These are phyloP conservation scores for Netelia melanura DNA, from an alignment of 2,888 invertebrate species.

Conservation along the genomic window DNA sequence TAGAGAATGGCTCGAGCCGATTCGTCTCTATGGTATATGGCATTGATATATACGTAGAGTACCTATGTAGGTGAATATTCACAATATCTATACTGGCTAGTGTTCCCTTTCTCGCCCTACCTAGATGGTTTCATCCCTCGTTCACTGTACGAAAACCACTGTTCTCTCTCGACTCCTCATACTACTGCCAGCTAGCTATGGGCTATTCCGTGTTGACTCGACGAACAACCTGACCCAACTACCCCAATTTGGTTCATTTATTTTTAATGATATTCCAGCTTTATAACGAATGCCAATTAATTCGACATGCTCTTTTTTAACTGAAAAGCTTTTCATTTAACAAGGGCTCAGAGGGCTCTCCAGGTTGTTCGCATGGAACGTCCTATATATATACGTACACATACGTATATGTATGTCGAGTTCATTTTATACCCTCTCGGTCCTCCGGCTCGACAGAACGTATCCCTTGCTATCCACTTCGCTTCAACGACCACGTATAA, in stretches of 20 bases:
- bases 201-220: slow-evolving; percentile 25
- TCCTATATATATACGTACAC: slow-evolving; percentile 5
- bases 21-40: slow-evolving; percentile 45
- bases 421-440: slow-evolving; percentile 45
- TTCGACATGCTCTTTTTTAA: too few relatives aligned
- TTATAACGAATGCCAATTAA: too few relatives aligned
- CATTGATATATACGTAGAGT: background rate
- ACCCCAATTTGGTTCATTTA: too few relatives aligned
- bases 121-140: slow-evolving; percentile 54
- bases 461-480: slow-evolving; percentile 31
- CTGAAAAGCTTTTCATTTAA: too few relatives aligned
- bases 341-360: too few relatives aligned
- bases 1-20: slow-evolving; percentile 73
- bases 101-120: slow-evolving; percentile 43
- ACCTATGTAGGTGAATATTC: background rate
- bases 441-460: slow-evolving; percentile 22
- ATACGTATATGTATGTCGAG: slow-evolving; percentile 17
- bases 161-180: slow-evolving; percentile 2
- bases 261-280: too few relatives aligned
- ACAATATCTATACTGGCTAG: slow-evolving; percentile 27
- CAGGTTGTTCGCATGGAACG: slow-evolving; percentile 8
- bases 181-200: background rate
- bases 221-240: too few relatives aligned
- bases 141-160: slow-evolving; percentile 34
- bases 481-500: slow-evolving; percentile 13